These are phyloP conservation scores for Meloidogyne hapla DNA, from an alignment of 1,140 invertebrate species.

Conservation along the genomic window DNA sequence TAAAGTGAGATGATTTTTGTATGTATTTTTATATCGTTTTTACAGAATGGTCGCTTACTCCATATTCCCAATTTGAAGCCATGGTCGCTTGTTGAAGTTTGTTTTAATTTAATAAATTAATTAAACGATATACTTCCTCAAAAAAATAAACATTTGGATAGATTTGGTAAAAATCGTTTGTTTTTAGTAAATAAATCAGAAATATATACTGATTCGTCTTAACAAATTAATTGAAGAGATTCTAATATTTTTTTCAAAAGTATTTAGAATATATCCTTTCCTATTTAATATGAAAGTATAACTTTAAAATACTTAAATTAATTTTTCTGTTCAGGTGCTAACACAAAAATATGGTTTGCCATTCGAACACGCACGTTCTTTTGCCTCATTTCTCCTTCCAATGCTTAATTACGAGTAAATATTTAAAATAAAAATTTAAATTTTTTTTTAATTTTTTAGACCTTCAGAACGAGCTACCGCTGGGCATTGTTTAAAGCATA, in stretches of 20 bases:
- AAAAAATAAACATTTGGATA: no score
- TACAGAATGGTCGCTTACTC: slow-evolving; percentile 74
- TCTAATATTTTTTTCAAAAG: no score
- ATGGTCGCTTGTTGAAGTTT: slow-evolving; percentile 77
- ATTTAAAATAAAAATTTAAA: background rate
- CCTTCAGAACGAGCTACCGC: slow-evolving; percentile 85
- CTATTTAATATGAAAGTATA: background rate
- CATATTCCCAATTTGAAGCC: slow-evolving; percentile 89
- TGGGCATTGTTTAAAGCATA: slow-evolving; percentile 84
- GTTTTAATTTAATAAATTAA: background rate
- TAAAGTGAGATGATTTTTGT: slow-evolving; percentile 69
- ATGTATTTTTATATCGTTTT: slow-evolving; percentile 16
- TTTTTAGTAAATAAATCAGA: no score
- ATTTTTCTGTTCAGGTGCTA: slow-evolving; percentile 71
- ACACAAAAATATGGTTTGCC: slow-evolving; percentile 92
- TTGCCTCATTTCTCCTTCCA: slow-evolving; percentile 85
- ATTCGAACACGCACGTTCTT: slow-evolving; percentile 78
- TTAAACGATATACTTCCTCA: no score
- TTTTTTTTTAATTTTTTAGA: slow-evolving; percentile 19
- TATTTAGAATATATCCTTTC: no score
- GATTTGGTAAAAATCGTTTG: no score
- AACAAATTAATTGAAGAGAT: no score
- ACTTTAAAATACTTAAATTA: background rate
- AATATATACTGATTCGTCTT: no score
- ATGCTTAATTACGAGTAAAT: slow-evolving; percentile 84